Evolutionary conservation across 1,140 invertebrate species (phyloP), one percentile per base, ranked within the genome.

Genomic region (Laupala kohalensis): DNA sequence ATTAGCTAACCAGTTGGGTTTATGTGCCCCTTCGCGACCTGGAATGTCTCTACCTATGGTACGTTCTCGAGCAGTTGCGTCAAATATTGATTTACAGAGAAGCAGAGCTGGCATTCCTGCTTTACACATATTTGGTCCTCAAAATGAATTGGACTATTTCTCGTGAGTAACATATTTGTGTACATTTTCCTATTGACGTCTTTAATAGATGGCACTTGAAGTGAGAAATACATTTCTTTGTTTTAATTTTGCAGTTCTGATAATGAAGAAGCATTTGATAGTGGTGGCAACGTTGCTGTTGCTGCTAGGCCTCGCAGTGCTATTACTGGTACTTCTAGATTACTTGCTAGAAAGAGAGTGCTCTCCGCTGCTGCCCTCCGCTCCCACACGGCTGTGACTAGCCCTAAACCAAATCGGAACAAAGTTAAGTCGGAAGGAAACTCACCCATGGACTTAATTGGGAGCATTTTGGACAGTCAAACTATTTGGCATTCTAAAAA

Each of bases 381-480:
- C n/a, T 69, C 69, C 3, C 69, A 69, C 24, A 25, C 69, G n/a
- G 27, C 53, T 24, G 28, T 69, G 19, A 53, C 19, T 53, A 13
- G 9, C 19, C 37, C 37, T 19, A 53, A 53, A 53, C 37, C 37
- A 53, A 19, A 13, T 4, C 37, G 37, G 9, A 53, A 53, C 19
- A 1, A 19, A 53, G 37, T 53, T 9, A 53, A 53, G 13, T 2
- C 9, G 64, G 25, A 25, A 24, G 25, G 64, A 65, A 65, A 65
- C 23, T 65, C 71, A 28, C 23, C 71, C 4, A 30, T 25, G 19
- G 89, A 92, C 79, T 75, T 95, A 0, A 78, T 95, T 1, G 87
- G 86, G 12, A 87, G 83, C 73, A 94, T 95, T 72, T 82, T 95
- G 75, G 84, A 86, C 69, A 86, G 85, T 73, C 92, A 94, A 80